phyloP scores from a whole-genome alignment of 2,888 invertebrate genomes.

The Cremastobaeus sp. region DNA sequence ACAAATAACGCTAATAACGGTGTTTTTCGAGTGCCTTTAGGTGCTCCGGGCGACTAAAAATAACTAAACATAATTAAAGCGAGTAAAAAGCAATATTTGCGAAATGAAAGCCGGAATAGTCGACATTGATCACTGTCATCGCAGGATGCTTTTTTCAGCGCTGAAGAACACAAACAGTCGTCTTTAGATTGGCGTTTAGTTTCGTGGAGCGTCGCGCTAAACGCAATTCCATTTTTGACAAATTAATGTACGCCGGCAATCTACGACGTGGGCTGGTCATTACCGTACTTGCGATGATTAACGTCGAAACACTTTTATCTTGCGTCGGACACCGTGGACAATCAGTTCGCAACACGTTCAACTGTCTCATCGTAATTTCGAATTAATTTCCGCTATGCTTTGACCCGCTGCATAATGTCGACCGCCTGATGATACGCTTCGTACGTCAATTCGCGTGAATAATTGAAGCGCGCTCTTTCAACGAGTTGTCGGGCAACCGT shows the following conservation, averaged over 20 bases:
- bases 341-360: conserved; percentile 56
- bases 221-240: conserved; percentile 54
- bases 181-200: conserved; percentile 32
- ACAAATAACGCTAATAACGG: conserved; percentile 24
- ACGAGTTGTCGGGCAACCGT: conserved; percentile 4
- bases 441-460: conserved; percentile 50
- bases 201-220: conserved; percentile 32
- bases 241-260: conserved; percentile 50
- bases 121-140: conserved; percentile 56
- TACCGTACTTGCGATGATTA: conserved; percentile 58
- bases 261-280: conserved; percentile 32
- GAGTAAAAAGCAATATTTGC: conserved; percentile 26
- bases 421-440: conserved; percentile 37
- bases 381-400: conserved; percentile 53
- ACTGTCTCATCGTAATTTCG: conserved; percentile 59
- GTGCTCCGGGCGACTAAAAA: conserved; percentile 9
- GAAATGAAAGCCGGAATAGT: conserved; percentile 2
- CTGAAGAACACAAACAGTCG: conserved; percentile 38
- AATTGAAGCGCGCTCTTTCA: conserved; percentile 42
- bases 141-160: conserved; percentile 28
- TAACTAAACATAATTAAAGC: conserved; percentile 37
- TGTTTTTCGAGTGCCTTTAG: conserved; percentile 2
- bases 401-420: conserved; percentile 26
- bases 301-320: conserved; percentile 58
- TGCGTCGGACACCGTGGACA: conserved; percentile 47